Base-by-base conservation (phyloP, 2,113 vertebrate species). In the Zapus hudsonius region DNA sequence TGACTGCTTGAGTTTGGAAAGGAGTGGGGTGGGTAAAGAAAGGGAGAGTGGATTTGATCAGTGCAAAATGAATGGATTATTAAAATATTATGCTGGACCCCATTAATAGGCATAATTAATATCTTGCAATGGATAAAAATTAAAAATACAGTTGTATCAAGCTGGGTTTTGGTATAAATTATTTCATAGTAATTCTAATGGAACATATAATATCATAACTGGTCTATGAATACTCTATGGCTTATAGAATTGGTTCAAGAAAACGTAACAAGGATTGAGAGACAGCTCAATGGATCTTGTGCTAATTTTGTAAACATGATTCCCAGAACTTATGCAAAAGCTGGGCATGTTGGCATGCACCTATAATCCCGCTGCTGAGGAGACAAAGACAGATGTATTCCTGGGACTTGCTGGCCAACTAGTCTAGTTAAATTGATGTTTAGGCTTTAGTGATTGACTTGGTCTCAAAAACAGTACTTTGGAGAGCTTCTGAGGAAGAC, bases 161-260 rank as follows among this genome's bases (percentile, higher is more conserved):
- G 47, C 23, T 76, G 64, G n/a, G 20, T 90, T 94, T 89, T 44
- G 47, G 15, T 82, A 4, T 73, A 44, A 95, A 92, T 84, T 84
- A 73, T 93, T 89, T 61, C 70, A 20, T 40, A 61, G 76, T 19
- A 87, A 85, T 59, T 76, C 83, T 84, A 76, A 84, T 78, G 85
- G 23, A 42, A 42, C 17, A 31, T 38, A 25, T 3, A 64, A 1
- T 93, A 31, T 83, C 23, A 72, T 42, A 70, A 87, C 17, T 94
- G 63, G 36, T 57, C 57, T 69, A 33, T 61, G 52, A 89, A 63
- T 76, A 23, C 5, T 78, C 40, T 42, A 33, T 44, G 36, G 23
- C 36, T 69, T 89, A 67, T 63, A 75, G 73, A 20, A 85, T 27
- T 74, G 66, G 84, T 93, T 84, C 25, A 38, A 61, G 93, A 89